A percentile compares a stretch with the other conserved stretches of the same genome.
These are phyloP conservation scores for Bhutanitis thaidina DNA, from an alignment of 2,888 invertebrate species.

Conservation along the genomic window DNA sequence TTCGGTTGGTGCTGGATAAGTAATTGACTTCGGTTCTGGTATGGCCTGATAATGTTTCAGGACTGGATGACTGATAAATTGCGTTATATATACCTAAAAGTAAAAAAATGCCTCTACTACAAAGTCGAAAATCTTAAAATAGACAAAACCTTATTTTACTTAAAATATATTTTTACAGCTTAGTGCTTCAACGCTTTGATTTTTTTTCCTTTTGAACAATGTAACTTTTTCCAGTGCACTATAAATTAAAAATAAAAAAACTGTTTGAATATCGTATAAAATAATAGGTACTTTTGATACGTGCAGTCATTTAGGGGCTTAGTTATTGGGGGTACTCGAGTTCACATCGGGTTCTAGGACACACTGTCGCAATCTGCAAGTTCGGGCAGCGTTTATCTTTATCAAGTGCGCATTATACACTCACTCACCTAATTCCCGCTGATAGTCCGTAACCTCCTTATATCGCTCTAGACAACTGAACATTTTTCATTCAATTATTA, in stretches of 20 bases:
- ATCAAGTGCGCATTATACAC: conserved; percentile 42
- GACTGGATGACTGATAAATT: no score
- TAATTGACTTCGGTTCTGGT: no score
- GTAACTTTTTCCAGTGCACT: no score
- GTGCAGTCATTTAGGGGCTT: conserved; percentile 38
- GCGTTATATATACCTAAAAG: no score
- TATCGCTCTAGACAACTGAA: conserved; percentile 32
- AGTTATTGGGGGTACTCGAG: conserved; percentile 65
- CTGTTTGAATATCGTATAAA: not conserved
- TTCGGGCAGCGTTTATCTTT: conserved; percentile 50
- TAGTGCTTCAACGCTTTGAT: no score
- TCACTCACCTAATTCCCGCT: conserved; percentile 31
- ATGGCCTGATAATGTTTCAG: no score
- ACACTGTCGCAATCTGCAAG: conserved; percentile 60
- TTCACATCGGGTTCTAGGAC: conserved; percentile 72
- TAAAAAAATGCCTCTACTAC: no score
- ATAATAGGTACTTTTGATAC: conserved; percentile 7
- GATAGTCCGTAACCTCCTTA: conserved; percentile 36
- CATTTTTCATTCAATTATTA: conserved; percentile 6
- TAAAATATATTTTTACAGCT: no score
- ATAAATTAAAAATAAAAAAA: not conserved
- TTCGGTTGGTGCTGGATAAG: no score
- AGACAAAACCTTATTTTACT: no score
- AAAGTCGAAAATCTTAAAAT: no score
- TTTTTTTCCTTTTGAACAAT: no score